phyloP scores from a whole-genome alignment of 2,888 invertebrate species.

The Oasisia sp. region DNA sequence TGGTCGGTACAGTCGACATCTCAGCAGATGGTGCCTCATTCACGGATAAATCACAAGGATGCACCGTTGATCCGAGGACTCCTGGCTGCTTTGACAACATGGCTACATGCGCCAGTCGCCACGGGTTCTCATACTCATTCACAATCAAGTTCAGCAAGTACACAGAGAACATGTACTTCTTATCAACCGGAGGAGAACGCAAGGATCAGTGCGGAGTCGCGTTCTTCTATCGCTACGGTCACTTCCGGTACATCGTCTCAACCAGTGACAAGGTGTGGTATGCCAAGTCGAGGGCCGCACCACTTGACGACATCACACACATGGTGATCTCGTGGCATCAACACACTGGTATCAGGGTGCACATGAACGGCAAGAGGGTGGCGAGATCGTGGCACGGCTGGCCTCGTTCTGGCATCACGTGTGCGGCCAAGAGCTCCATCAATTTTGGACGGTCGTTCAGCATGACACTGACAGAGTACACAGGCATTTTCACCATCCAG shows the following conservation, averaged over 20 bases:
- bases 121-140: conserved; percentile 49
- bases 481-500: background rate
- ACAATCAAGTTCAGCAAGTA: conserved; percentile 43
- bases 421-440: background rate
- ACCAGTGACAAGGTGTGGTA: conserved; percentile 30
- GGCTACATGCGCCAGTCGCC: conserved; percentile 13
- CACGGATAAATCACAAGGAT: background rate
- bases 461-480: background rate
- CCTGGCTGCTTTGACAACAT: background rate
- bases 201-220: conserved; percentile 48
- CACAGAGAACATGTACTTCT: conserved; percentile 49
- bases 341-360: background rate
- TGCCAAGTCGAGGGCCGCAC: background rate
- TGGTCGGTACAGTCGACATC: background rate
- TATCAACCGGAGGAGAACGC: conserved; percentile 50
- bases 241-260: conserved; percentile 47
- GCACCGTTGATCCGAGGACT: background rate
- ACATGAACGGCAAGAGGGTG: conserved; percentile 9
- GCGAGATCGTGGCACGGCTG: background rate
- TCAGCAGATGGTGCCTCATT: background rate
- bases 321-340: background rate
- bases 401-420: background rate
- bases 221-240: conserved; percentile 50
- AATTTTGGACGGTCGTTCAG: background rate
- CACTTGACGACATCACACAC: background rate